Percentiles rank a stretch among this genome's conserved stretches.
These are phyloP conservation scores for Melitaea cinxia DNA, from an alignment of 1,140 invertebrate species.

Conservation along the genomic window DNA sequence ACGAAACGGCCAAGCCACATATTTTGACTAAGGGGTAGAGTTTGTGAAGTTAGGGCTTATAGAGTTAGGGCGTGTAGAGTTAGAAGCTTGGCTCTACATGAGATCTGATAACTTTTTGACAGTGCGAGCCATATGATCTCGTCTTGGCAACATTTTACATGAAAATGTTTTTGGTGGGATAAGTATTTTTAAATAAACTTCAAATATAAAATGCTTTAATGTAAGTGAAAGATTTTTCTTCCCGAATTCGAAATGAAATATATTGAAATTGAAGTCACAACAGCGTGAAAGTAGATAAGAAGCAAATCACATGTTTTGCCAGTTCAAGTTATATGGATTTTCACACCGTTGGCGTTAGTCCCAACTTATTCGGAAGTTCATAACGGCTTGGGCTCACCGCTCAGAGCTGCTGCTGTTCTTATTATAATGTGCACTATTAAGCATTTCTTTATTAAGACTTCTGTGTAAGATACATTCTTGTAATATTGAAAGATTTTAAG, in stretches of 20 bases:
- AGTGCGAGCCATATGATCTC: no score
- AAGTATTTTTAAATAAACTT: not conserved
- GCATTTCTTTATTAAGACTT: not conserved
- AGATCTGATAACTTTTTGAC: no score
- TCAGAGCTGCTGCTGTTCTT: not conserved
- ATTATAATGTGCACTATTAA: not conserved
- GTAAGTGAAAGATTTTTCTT: not conserved
- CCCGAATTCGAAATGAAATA: constrained; percentile 19
- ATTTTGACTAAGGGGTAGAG: no score
- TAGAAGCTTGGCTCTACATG: no score
- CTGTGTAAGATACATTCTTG: no score
- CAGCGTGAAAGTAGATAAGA: constrained; percentile 30
- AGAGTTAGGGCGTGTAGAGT: no score
- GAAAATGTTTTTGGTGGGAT: no score
- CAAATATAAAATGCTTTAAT: not conserved
- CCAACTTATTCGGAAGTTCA: constrained; percentile 1
- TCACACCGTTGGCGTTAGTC: constrained; percentile 7
- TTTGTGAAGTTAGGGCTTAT: no score
- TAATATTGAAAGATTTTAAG: no score
- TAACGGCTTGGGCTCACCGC: not conserved
- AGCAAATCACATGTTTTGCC: constrained; percentile 29
- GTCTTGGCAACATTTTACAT: no score
- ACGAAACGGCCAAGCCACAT: no score
- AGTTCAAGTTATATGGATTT: constrained; percentile 26
- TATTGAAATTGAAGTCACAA: constrained; percentile 26